phyloP scores from a whole-genome alignment of 2,888 invertebrate genomes.

The Pegoplata infirma region DNA sequence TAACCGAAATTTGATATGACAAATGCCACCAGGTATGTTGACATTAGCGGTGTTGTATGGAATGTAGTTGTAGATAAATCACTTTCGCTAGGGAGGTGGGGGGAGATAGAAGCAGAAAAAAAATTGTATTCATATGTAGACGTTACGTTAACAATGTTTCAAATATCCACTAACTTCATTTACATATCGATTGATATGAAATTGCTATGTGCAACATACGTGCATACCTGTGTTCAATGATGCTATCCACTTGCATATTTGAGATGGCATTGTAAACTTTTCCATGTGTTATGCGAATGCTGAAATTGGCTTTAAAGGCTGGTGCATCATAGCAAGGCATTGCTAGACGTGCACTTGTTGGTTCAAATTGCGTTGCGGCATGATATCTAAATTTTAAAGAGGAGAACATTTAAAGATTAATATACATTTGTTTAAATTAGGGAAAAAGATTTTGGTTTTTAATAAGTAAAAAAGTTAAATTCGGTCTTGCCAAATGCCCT shows the following conservation, averaged over 20 bases:
- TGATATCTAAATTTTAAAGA: constrained; percentile 73
- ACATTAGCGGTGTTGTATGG: constrained; percentile 82
- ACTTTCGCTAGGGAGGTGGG: constrained; percentile 41
- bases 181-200: not conserved
- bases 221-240: constrained; percentile 66
- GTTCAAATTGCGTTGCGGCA: constrained; percentile 84
- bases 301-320: constrained; percentile 83
- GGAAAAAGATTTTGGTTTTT: too few relatives aligned
- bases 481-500: too few relatives aligned
- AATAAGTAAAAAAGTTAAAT: too few relatives aligned
- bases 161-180: not conserved
- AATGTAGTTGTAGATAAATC: constrained; percentile 77
- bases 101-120: not conserved
- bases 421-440: too few relatives aligned
- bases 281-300: constrained; percentile 81
- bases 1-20: constrained; percentile 83
- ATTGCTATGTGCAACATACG: constrained; percentile 38
- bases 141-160: not conserved
- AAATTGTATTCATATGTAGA: not conserved
- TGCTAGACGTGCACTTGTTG: constrained; percentile 83
- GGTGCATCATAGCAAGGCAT: constrained; percentile 91
- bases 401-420: not conserved
- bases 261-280: constrained; percentile 75
- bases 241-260: constrained; percentile 71
- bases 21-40: constrained; percentile 90